Conservation (phyloP, 2,797 vertebrate genomes). For the Sparus aurata region DNA sequence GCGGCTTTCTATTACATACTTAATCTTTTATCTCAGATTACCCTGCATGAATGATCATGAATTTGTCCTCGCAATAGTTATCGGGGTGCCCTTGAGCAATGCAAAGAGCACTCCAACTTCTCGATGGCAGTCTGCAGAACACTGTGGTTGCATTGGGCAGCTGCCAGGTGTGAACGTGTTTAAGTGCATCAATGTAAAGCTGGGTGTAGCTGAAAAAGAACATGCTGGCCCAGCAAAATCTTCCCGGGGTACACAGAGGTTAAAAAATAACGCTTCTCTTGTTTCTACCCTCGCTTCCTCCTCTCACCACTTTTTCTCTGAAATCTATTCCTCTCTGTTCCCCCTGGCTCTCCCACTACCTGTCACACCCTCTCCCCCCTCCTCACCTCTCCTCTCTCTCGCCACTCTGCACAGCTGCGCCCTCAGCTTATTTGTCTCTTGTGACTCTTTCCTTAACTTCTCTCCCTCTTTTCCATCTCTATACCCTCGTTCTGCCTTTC, state of each 20-base stretch:
- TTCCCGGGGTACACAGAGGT: constrained; percentile 43
- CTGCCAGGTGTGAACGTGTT: constrained; percentile 67
- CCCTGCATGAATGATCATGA: background rate
- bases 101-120: background rate
- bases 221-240: constrained; percentile 60
- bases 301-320: background rate
- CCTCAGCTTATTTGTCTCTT: constrained; percentile 31
- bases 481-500: constrained; percentile 3
- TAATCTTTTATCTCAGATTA: constrained; percentile 3
- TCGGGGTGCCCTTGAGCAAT: constrained; percentile 53
- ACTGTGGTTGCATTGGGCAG: constrained; percentile 36
- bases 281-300: constrained; percentile 17
- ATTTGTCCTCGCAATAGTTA: background rate
- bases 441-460: constrained; percentile 23
- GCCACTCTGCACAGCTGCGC: constrained; percentile 31
- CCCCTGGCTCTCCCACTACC: constrained; percentile 8
- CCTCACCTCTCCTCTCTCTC: constrained; percentile 25
- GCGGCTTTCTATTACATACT: background rate
- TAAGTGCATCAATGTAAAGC: constrained; percentile 55
- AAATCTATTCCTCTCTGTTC: constrained; percentile 15
- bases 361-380: constrained; percentile 2
- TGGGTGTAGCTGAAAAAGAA: constrained; percentile 55
- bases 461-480: background rate
- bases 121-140: constrained; percentile 26
- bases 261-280: constrained; percentile 46